Evolutionary conservation across 2,113 vertebrate species (phyloP).

Genomic region (Tichodroma muraria): DNA sequence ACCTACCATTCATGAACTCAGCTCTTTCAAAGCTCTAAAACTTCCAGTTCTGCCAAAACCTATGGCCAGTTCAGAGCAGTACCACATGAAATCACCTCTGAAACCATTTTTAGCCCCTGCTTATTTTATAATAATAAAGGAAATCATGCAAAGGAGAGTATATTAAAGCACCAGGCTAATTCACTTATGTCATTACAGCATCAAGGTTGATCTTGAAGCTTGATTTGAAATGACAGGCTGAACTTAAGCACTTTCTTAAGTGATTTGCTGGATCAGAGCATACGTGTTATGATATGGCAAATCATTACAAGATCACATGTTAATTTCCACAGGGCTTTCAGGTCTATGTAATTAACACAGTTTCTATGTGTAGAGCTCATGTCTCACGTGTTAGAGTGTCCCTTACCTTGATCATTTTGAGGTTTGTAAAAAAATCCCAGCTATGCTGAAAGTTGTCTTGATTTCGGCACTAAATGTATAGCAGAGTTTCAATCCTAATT

Average conservation of each 20-base stretch:
- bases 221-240: not conserved
- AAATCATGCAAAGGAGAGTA: not conserved
- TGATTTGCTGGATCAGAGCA: not conserved
- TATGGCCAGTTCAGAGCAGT: not conserved
- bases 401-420: not conserved
- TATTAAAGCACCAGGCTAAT: not conserved
- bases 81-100: not conserved
- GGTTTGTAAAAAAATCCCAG: not conserved
- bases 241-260: not conserved
- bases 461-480: not conserved
- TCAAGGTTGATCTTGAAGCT: not conserved
- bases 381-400: not conserved
- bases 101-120: not conserved
- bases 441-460: not conserved
- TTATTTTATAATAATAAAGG: not conserved
- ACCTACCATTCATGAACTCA: not conserved
- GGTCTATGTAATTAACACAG: not conserved
- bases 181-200: not conserved
- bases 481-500: not conserved
- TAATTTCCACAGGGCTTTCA: not conserved
- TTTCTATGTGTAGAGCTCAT: rapidly evolving
- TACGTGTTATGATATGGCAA: not conserved
- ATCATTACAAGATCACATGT: not conserved
- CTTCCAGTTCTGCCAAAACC: not conserved
- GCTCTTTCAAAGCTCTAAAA: not conserved